phyloP scores from a whole-genome alignment of 2,888 invertebrate genomes.

The Unio pictorum region DNA sequence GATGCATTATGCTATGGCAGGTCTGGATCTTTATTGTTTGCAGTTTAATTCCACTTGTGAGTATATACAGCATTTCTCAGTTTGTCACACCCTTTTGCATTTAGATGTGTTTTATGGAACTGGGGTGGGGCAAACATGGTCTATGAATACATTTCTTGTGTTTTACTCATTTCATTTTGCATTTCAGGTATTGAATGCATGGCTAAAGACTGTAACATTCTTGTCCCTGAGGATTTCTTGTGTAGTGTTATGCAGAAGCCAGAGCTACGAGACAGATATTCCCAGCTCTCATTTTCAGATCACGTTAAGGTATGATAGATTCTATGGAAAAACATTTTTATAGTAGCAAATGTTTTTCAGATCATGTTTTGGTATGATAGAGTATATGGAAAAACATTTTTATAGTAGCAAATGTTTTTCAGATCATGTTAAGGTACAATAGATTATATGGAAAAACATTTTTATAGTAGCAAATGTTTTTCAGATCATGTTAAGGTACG shows the following conservation, averaged over 20 bases:
- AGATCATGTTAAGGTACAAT: constrained; percentile 91
- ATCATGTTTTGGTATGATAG: constrained; percentile 88
- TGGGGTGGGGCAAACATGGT: no score
- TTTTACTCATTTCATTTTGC: background rate
- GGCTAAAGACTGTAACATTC: constrained; percentile 93
- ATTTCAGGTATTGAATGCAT: constrained; percentile 93
- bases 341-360: constrained; percentile 79
- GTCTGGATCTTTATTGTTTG: no score
- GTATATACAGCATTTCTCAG: no score
- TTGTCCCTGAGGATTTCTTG: constrained; percentile 97
- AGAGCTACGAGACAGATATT: constrained; percentile 90
- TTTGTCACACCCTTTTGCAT: no score
- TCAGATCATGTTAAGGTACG: constrained; percentile 94
- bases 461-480: constrained; percentile 74
- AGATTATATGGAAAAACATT: background rate
- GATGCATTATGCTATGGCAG: no score
- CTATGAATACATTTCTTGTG: no score
- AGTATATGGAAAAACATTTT: background rate
- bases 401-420: constrained; percentile 77
- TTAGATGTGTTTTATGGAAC: no score
- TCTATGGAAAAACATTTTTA: background rate
- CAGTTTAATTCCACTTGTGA: no score
- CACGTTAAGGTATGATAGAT: constrained; percentile 85
- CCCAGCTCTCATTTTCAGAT: constrained; percentile 95
- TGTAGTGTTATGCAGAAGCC: constrained; percentile 87